A percentile compares a stretch with the other conserved stretches of the same genome.
Conservation (phyloP, 2,113 vertebrate genomes). For the Prietella phreatophila region DNA sequence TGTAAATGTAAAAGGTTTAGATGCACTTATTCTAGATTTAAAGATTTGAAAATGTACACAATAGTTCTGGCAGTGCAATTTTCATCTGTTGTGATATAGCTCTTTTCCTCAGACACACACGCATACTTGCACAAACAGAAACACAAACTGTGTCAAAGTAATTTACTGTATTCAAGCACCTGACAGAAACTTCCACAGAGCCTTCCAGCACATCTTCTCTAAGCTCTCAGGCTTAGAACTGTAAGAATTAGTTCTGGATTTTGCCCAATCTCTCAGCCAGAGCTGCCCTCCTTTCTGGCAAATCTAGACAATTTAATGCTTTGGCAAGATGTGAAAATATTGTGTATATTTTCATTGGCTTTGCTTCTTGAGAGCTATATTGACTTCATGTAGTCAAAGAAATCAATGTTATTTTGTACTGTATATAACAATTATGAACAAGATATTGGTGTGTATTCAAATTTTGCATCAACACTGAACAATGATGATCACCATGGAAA, state of each 20-base stretch:
- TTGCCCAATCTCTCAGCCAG: constrained; percentile 1
- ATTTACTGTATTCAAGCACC: constrained; percentile 17
- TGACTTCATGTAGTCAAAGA: neutral
- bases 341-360: neutral
- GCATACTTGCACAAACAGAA: neutral
- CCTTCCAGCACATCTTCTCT: neutral
- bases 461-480: neutral
- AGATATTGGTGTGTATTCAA: neutral
- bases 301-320: neutral
- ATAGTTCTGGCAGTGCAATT: too few relatives aligned
- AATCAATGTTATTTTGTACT: neutral
- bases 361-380: neutral
- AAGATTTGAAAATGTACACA: neutral
- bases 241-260: constrained; percentile 11
- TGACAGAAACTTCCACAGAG: neutral
- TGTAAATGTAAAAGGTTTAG: neutral
- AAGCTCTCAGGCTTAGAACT: neutral
- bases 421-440: neutral
- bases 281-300: neutral
- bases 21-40: neutral
- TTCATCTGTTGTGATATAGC: too few relatives aligned
- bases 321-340: neutral
- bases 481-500: neutral
- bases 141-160: neutral
- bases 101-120: neutral